Evolutionary conservation across 2,113 vertebrate genomes (phyloP).

Genomic region (Microtus ochrogaster): DNA sequence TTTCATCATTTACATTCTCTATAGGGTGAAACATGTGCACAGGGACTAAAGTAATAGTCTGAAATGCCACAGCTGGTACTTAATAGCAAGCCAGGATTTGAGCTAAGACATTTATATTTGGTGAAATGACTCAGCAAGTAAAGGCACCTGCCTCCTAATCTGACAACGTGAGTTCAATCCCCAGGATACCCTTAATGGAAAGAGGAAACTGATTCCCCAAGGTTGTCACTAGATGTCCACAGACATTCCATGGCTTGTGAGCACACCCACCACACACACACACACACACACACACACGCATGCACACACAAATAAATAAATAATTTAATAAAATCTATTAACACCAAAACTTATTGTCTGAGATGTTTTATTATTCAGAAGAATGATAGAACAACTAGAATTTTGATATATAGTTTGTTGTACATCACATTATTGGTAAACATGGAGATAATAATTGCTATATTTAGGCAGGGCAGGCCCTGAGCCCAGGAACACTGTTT

Average conservation of each 20-base stretch:
- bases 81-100: neutral
- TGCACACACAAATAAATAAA: neutral
- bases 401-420: neutral
- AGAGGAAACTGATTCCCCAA: neutral
- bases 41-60: constrained; percentile 11
- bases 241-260: neutral
- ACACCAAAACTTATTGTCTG: neutral
- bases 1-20: neutral
- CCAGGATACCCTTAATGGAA: neutral
- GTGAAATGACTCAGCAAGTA: neutral
- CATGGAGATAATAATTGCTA: neutral
- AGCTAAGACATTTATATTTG: neutral
- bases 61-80: neutral
- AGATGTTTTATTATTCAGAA: neutral
- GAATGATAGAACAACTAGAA: neutral
- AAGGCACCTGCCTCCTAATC: neutral
- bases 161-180: neutral
- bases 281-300: neutral
- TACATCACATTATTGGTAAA: neutral
- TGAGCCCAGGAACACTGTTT: neutral
- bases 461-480: neutral
- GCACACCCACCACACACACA: neutral
- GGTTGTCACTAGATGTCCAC: too few relatives aligned
- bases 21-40: neutral
- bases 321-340: neutral